These are phyloP conservation scores for Passerculus sandwichensis DNA, from an alignment of 2,797 vertebrate genomes.

Conservation along the genomic window DNA sequence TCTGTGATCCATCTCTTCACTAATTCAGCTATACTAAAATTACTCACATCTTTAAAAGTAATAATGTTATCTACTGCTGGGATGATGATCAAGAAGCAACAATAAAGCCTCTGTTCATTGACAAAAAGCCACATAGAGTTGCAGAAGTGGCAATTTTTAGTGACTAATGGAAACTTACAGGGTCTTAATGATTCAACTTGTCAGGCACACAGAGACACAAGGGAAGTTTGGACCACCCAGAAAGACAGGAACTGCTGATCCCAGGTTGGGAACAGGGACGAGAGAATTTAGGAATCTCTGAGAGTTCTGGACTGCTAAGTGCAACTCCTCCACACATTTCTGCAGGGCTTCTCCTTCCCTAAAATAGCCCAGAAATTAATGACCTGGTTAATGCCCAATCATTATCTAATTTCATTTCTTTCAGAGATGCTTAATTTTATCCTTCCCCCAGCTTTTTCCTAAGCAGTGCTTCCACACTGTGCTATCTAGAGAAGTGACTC, in stretches of 20 bases:
- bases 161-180: background rate
- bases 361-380: constrained; percentile 51
- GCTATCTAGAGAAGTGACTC: background rate
- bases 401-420: background rate
- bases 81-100: background rate
- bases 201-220: background rate
- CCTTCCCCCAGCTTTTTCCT: background rate
- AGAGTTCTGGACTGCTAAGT: background rate
- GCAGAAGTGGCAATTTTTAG: background rate
- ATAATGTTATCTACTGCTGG: background rate
- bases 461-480: rapidly evolving
- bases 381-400: constrained; percentile 9
- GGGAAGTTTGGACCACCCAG: background rate
- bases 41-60: constrained; percentile 5
- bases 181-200: background rate
- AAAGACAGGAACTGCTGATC: background rate
- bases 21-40: background rate
- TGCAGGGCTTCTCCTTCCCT: background rate
- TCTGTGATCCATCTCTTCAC: background rate
- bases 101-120: background rate
- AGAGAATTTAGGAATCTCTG: background rate
- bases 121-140: background rate
- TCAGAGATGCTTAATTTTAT: background rate
- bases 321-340: background rate
- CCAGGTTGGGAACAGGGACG: background rate